Evolutionary conservation across 2,888 invertebrate species (phyloP).

Genomic region (Anoplius nigerrimus): DNA sequence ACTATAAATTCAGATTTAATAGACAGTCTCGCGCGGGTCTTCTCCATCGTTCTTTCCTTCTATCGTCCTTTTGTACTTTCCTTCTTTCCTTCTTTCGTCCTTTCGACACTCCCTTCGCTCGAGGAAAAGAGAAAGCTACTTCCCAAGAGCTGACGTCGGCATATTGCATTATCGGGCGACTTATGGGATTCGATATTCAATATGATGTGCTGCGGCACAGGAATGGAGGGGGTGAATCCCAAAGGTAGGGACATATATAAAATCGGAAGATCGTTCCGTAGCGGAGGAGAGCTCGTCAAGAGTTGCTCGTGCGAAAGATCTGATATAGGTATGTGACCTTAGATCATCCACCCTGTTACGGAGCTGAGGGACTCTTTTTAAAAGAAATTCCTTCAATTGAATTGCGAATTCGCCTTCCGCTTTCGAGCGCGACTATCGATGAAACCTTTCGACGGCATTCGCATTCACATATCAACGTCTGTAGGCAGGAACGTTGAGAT

Average conservation of each 20-base stretch:
- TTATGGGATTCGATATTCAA: constrained; percentile 67
- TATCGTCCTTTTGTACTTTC: not conserved
- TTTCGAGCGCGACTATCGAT: too few relatives aligned
- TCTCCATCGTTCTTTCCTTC: constrained; percentile 9
- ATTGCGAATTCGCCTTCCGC: too few relatives aligned
- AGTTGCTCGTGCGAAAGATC: not conserved
- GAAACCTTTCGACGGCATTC: too few relatives aligned
- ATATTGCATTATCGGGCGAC: constrained; percentile 70
- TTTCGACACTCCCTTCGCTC: constrained; percentile 23
- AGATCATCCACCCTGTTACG: too few relatives aligned
- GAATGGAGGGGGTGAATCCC: not conserved
- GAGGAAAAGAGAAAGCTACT: too few relatives aligned
- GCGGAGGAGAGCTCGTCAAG: not conserved
- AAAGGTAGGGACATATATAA: not conserved
- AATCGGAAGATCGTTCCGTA: not conserved
- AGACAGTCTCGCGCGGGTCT: constrained; percentile 54
- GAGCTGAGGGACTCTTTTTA: too few relatives aligned
- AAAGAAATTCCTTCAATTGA: too few relatives aligned
- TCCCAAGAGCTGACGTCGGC: constrained; percentile 63
- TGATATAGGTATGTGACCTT: too few relatives aligned
- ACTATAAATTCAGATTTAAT: constrained; percentile 65
- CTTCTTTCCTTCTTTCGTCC: constrained; percentile 32
- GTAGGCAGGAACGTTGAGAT: too few relatives aligned
- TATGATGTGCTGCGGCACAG: constrained; percentile 50
- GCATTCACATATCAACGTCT: too few relatives aligned